Evolutionary conservation across 37 sponge, comb jelly and placozoan species (phyloP), one percentile per base, ranked within the genome.

Genomic region (Aphrocallistes beatrix): DNA sequence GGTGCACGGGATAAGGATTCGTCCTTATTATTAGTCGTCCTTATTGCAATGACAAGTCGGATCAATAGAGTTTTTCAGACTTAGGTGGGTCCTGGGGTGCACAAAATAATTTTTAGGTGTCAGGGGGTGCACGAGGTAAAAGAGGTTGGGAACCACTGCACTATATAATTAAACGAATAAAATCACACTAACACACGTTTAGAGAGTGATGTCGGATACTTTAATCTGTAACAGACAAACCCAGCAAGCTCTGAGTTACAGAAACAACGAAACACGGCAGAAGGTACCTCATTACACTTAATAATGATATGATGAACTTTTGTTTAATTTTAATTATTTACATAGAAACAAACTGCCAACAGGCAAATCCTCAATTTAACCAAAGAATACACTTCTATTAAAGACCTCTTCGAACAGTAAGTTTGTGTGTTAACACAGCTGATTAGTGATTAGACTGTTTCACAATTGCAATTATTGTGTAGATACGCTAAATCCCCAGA

Each of bases 131-230:
- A n/a, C n/a, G n/a, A n/a, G n/a, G n/a, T n/a, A n/a, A n/a, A n/a
- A n/a, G n/a, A n/a, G n/a, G n/a, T n/a, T n/a, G n/a, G n/a, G n/a
- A n/a, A n/a, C n/a, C n/a, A n/a, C n/a, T n/a, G n/a, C n/a, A n/a
- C n/a, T n/a, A n/a, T n/a, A n/a, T n/a, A n/a, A n/a, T n/a, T n/a
- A n/a, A n/a, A n/a, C n/a, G n/a, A n/a, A n/a, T n/a, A n/a, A n/a
- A n/a, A n/a, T n/a, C n/a, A n/a, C n/a, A n/a, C n/a, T n/a, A n/a
- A n/a, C n/a, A n/a, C n/a, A n/a, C 13, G 13, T 60, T 28, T 60
- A 60, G 75, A 60, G 75, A 3, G 75, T 60, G n/a, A 60, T 60
- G 75, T 32, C 75, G n/a, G 75, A 60, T 60, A 60, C 10, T 28
- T 60, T 60, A 13, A 60, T 60, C 3, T 25, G 25, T 60, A 32